Conservation (phyloP, 2,113 vertebrate species). For the Syngnathus typhle region DNA sequence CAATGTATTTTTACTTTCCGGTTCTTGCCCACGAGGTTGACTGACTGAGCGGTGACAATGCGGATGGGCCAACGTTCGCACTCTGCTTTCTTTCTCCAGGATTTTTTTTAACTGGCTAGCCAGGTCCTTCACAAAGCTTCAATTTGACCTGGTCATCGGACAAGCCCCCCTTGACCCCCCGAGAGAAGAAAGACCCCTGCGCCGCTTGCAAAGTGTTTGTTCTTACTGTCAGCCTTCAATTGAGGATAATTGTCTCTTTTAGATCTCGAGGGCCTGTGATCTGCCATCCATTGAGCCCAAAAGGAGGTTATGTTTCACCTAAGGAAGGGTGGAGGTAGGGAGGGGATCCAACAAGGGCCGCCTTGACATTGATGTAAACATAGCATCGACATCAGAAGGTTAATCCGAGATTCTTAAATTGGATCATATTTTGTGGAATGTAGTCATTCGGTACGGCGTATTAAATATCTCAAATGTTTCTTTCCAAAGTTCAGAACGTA, state of each 20-base stretch:
- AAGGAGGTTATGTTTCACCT: conserved; percentile 62
- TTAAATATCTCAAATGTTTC: background rate
- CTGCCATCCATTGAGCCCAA: conserved; percentile 68
- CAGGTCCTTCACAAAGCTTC: conserved; percentile 38
- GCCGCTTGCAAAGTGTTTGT: conserved; percentile 69
- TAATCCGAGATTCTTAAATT: conserved; percentile 22
- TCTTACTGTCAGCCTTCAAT: conserved; percentile 72
- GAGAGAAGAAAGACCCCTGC: conserved; percentile 55
- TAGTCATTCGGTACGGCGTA: background rate
- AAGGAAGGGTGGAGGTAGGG: conserved; percentile 16
- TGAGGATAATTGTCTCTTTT: conserved; percentile 77
- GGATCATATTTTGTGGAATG: background rate
- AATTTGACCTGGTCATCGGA: conserved; percentile 53
- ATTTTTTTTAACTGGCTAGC: conserved; percentile 3
- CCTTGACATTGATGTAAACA: conserved; percentile 42
- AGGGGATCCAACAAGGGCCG: conserved; percentile 35
- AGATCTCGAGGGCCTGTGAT: conserved; percentile 70
- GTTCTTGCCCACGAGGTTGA: conserved; percentile 26
- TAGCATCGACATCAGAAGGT: conserved; percentile 31
- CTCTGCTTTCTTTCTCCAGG: conserved; percentile 6
- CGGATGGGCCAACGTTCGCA: conserved; percentile 49
- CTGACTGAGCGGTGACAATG: background rate
- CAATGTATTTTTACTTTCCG: conserved; percentile 42
- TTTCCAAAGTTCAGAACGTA: background rate
- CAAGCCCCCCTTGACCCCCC: conserved; percentile 27